Conservation (phyloP, 92 coral and sea anemone species). For the Phymanthus crucifer region DNA sequence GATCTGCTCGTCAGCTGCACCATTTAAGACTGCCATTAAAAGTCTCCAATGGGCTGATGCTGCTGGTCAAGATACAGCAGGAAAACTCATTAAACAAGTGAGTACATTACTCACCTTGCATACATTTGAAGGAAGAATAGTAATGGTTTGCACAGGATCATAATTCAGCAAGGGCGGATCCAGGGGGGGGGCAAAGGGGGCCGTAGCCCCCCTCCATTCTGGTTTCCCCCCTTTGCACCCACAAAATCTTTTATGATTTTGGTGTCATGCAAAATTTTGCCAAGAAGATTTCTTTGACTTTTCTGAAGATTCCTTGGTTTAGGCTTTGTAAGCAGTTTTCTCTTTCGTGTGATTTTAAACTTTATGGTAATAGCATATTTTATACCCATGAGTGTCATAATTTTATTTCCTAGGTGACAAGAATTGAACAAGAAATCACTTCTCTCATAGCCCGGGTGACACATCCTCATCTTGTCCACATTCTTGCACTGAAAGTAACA, state of each 20-base stretch:
- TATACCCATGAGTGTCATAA: not conserved
- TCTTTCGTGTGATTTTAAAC: no score
- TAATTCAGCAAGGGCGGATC: no score
- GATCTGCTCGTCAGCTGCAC: slow-evolving; percentile 25
- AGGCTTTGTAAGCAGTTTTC: no score
- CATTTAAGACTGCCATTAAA: slow-evolving; percentile 42
- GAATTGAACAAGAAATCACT: slow-evolving; percentile 87
- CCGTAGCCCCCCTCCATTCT: no score
- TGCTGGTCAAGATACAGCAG: slow-evolving; percentile 50
- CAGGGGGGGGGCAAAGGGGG: no score
- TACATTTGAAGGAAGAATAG: no score
- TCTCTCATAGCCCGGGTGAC: slow-evolving; percentile 72
- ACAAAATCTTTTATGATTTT: no score
- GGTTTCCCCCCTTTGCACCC: no score
- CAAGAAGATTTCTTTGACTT: no score
- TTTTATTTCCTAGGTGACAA: slow-evolving; percentile 56
- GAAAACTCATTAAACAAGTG: slow-evolving; percentile 75
- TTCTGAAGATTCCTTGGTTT: no score
- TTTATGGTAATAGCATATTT: not conserved
- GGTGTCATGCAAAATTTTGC: no score
- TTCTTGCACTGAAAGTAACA: slow-evolving; percentile 74
- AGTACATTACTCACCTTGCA: not conserved
- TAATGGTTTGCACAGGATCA: no score
- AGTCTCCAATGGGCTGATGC: slow-evolving; percentile 59
- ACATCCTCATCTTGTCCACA: slow-evolving; percentile 81